Conservation (phyloP, 2,113 vertebrate genomes). For the Zonotrichia leucophrys region DNA sequence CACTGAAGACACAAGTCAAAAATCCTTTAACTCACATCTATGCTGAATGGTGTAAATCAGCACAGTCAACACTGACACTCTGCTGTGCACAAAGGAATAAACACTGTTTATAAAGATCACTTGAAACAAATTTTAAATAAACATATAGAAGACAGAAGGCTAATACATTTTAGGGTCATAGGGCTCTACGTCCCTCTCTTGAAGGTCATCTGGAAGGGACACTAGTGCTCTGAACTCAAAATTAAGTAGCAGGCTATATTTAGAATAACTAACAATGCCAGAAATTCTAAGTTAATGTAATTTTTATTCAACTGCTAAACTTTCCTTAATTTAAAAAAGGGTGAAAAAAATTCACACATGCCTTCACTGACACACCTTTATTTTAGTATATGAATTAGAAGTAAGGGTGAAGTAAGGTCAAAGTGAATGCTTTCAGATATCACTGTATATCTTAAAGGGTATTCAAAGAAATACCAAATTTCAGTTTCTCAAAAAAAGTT, state of each 20-base stretch:
- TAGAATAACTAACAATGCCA: not conserved
- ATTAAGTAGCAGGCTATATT: slow-evolving; percentile 16
- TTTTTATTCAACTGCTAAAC: not conserved
- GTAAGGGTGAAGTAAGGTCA: slow-evolving; percentile 20
- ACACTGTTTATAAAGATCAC: not conserved
- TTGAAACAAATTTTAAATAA: not conserved
- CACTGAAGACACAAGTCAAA: not conserved
- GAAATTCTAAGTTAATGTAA: not conserved
- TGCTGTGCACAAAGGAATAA: not conserved
- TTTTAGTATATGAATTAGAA: not conserved
- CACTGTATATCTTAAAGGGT: not conserved
- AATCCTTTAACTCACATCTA: not conserved
- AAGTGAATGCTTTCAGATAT: not conserved
- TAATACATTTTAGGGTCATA: not conserved
- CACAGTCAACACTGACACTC: not conserved
- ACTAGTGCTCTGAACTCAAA: not conserved
- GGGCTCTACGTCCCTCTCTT: not conserved
- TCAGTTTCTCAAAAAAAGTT: not conserved
- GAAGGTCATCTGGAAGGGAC: slow-evolving; percentile 51
- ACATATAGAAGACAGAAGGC: not conserved
- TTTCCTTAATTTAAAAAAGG: not conserved
- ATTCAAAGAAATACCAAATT: not conserved
- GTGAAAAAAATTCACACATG: not conserved
- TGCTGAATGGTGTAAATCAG: not conserved
- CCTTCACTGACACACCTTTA: not conserved